These are phyloP conservation scores for Hestina assimilis DNA, from an alignment of 1,140 invertebrate genomes.

Conservation along the genomic window DNA sequence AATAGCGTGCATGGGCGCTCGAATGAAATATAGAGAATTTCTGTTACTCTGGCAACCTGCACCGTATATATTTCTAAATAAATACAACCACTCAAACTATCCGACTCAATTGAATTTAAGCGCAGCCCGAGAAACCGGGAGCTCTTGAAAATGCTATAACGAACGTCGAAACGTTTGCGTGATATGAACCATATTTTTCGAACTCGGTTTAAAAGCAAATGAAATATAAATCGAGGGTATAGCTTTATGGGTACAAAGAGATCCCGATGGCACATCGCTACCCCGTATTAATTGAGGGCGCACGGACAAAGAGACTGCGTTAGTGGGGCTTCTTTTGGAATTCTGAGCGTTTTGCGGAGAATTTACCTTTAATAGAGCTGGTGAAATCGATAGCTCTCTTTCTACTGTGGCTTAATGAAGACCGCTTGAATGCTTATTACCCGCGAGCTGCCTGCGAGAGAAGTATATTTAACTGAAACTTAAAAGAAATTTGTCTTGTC, in stretches of 20 bases:
- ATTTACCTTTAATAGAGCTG: conserved; percentile 58
- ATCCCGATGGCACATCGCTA: conserved; percentile 27
- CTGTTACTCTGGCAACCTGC: conserved; percentile 28
- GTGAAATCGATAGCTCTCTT: conserved; percentile 58
- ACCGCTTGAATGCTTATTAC: conserved; percentile 65
- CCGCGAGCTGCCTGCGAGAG: conserved; percentile 42
- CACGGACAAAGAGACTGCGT: conserved; percentile 42
- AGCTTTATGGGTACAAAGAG: conserved; percentile 28
- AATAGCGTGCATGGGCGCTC: conserved; percentile 8
- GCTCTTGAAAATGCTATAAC: conserved; percentile 31
- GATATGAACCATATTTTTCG: conserved; percentile 30
- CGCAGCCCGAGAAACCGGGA: conserved; percentile 26
- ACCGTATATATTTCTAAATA: conserved; percentile 38
- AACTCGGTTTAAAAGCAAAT: conserved; percentile 25
- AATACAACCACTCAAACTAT: conserved; percentile 30
- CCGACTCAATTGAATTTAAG: conserved; percentile 35
- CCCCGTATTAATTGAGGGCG: conserved; percentile 43
- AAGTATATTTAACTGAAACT: conserved; percentile 56
- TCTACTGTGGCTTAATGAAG: conserved; percentile 56
- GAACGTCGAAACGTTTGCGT: conserved; percentile 29
- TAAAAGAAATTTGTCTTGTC: conserved; percentile 52
- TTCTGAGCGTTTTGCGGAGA: conserved; percentile 39
- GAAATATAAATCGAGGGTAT: conserved; percentile 28
- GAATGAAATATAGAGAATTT: conserved; percentile 31
- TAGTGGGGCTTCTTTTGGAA: conserved; percentile 34